Conservation (phyloP, 2,888 invertebrate genomes). For the Synergus japonicus region DNA sequence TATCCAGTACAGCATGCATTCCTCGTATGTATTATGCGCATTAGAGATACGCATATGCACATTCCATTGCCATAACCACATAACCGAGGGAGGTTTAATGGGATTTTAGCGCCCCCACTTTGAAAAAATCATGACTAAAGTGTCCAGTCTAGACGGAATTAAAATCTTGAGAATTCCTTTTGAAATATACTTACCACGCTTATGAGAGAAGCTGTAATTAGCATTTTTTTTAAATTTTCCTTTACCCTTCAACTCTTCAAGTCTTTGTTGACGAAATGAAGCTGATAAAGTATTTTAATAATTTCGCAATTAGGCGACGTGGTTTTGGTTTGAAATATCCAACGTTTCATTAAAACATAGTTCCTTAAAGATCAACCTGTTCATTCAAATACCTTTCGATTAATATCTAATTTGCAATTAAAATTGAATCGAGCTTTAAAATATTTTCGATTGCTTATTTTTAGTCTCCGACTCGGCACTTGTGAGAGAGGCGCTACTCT, state of each 20-base stretch:
- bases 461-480: no score
- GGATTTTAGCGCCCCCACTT: not conserved
- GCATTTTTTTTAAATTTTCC: not conserved
- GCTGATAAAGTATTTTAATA: not conserved
- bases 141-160: not conserved
- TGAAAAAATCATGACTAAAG: not conserved
- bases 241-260: not conserved
- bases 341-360: no score
- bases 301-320: not conserved
- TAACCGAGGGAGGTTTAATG: conserved; percentile 11
- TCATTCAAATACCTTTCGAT: no score
- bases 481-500: no score
- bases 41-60: conserved; percentile 28
- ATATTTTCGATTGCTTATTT: no score
- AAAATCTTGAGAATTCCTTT: not conserved
- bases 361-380: no score
- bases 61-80: conserved; percentile 29
- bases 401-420: no score
- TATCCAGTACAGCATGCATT: conserved; percentile 29
- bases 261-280: not conserved
- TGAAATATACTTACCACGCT: not conserved
- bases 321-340: not conserved
- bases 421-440: no score
- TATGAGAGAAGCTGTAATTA: not conserved
- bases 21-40: conserved; percentile 26